A percentile compares a stretch with the other conserved stretches of the same genome.
Evolutionary conservation across 2,888 invertebrate genomes (phyloP).

Genomic region (Gasteruption jaculator): DNA sequence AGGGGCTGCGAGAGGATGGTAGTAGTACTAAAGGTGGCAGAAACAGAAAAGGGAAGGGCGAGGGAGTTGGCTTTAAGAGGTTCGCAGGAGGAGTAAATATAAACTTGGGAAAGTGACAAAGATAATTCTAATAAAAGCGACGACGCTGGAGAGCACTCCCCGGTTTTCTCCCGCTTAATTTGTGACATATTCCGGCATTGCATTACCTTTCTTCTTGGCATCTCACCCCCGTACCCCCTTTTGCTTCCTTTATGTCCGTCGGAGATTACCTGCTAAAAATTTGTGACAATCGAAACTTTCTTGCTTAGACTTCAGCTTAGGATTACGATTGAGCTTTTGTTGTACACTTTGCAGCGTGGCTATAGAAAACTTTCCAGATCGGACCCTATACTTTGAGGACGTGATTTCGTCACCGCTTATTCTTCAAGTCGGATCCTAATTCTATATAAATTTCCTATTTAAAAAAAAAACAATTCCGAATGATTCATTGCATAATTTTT

Average conservation of each 20-base stretch:
- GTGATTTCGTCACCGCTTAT: too few relatives aligned
- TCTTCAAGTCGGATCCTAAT: too few relatives aligned
- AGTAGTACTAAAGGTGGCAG: constrained; percentile 25
- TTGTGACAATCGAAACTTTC: too few relatives aligned
- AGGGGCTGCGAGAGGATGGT: constrained; percentile 25
- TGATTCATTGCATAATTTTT: too few relatives aligned
- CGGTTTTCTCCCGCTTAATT: constrained; percentile 47
- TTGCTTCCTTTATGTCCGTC: constrained; percentile 16
- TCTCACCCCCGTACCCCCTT: constrained; percentile 13
- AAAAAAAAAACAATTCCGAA: too few relatives aligned
- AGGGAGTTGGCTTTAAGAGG: constrained; percentile 44
- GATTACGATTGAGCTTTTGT: too few relatives aligned
- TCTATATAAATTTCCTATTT: too few relatives aligned
- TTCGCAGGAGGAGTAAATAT: constrained; percentile 49
- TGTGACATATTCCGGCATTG: constrained; percentile 50
- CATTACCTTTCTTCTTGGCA: constrained; percentile 39
- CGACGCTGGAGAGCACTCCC: constrained; percentile 43
- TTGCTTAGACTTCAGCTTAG: too few relatives aligned
- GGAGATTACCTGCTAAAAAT: too few relatives aligned
- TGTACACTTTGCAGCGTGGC: too few relatives aligned
- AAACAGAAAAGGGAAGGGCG: constrained; percentile 13
- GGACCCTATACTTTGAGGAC: too few relatives aligned
- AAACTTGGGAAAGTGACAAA: constrained; percentile 52
- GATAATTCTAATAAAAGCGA: constrained; percentile 53
- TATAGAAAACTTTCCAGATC: too few relatives aligned